Conservation (phyloP, 2,888 invertebrate genomes). For the Drosophila flavopinicola region DNA sequence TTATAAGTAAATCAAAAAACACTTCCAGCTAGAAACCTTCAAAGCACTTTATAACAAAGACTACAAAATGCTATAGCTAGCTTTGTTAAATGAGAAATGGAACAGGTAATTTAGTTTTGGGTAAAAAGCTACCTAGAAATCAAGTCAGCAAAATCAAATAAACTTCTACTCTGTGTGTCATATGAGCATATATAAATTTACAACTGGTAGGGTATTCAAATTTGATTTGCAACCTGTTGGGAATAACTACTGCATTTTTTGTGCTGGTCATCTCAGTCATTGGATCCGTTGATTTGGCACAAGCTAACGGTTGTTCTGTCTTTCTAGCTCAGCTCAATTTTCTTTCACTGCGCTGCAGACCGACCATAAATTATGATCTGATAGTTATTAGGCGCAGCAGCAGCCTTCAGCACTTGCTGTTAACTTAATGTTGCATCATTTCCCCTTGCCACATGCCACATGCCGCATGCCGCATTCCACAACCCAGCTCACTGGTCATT, state of each 20-base stretch:
- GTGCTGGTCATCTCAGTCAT: constrained; percentile 64
- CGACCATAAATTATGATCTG: constrained; percentile 66
- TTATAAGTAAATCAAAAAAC: no score
- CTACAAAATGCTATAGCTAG: no score
- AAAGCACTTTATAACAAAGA: no score
- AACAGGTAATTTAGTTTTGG: no score
- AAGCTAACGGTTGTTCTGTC: constrained; percentile 49
- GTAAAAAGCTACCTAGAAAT: no score
- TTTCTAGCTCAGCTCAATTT: constrained; percentile 64
- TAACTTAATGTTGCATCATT: constrained; percentile 56
- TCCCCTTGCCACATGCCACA: constrained; percentile 27
- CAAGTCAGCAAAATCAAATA: no score
- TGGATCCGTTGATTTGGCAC: constrained; percentile 60
- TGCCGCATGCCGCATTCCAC: not conserved
- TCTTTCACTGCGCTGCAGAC: constrained; percentile 58
- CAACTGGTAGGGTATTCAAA: not conserved
- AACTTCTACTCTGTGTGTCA: no score
- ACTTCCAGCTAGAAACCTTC: no score
- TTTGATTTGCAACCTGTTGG: not conserved
- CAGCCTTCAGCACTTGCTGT: constrained; percentile 29
- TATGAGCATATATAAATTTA: no score
- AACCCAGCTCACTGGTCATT: constrained; percentile 26
- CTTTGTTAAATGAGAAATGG: no score
- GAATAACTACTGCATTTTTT: constrained; percentile 28
- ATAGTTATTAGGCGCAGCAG: constrained; percentile 62